phyloP scores from a whole-genome alignment of 2,888 invertebrate genomes.

The Alentia gelatinosa region DNA sequence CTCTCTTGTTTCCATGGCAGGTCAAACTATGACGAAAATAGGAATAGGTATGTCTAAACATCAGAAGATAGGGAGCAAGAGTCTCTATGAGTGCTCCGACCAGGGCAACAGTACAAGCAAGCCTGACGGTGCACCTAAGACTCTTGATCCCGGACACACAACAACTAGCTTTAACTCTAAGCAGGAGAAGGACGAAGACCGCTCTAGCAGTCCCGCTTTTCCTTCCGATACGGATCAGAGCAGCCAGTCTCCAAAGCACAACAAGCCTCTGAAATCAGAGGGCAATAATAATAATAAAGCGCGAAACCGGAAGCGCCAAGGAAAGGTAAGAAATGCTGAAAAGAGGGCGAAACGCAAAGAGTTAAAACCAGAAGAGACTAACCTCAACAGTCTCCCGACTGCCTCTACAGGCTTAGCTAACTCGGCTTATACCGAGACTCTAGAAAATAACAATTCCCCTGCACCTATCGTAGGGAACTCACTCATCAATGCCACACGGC shows the following conservation, averaged over 20 bases:
- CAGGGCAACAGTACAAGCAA: slow-evolving; percentile 25
- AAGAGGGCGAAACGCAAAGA: slow-evolving; percentile 30
- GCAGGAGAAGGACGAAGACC: slow-evolving; percentile 84
- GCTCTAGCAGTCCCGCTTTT: slow-evolving; percentile 94
- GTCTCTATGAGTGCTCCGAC: slow-evolving; percentile 60
- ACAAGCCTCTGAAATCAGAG: neutral
- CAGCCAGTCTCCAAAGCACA: slow-evolving; percentile 66
- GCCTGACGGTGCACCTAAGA: slow-evolving; percentile 30
- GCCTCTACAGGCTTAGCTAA: slow-evolving; percentile 10
- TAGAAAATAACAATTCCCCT: slow-evolving; percentile 36
- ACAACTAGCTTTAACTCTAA: slow-evolving; percentile 60
- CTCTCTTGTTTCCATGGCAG: slow-evolving; percentile 70
- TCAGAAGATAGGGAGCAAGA: slow-evolving; percentile 36
- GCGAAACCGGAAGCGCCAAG: neutral
- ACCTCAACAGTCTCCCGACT: neutral
- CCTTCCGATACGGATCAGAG: slow-evolving; percentile 93
- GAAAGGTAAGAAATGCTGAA: slow-evolving; percentile 20
- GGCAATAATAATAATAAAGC: slow-evolving; percentile 6
- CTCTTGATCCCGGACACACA: slow-evolving; percentile 23
- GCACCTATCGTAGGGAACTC: slow-evolving; percentile 27
- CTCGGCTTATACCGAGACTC: slow-evolving; percentile 13
- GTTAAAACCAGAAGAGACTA: neutral
- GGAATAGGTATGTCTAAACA: slow-evolving; percentile 76
- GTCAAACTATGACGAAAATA: slow-evolving; percentile 70
- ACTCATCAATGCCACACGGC: neutral